Conservation (phyloP, 2,888 invertebrate genomes). For the Halictus ligatus region DNA sequence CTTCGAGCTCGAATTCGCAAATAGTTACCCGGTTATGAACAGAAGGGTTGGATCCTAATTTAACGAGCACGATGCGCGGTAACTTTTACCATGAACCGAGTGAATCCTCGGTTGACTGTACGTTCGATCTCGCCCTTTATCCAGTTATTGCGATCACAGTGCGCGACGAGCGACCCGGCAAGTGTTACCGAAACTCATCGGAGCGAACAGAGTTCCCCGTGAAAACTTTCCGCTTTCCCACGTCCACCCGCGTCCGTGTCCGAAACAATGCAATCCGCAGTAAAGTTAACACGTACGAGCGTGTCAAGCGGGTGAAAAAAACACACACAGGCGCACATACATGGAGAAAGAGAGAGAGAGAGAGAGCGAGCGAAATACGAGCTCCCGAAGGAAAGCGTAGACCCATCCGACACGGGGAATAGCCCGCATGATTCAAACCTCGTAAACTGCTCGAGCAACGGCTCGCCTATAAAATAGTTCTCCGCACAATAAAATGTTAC, state of each 20-base stretch:
- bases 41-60: neutral
- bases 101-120: neutral
- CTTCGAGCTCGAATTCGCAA: neutral
- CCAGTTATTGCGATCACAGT: neutral
- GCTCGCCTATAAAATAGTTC: constrained; percentile 44
- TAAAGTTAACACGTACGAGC: constrained; percentile 20
- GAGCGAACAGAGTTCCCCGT: neutral
- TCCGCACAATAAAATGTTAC: constrained; percentile 58
- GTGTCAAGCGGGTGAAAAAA: neutral
- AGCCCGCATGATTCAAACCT: constrained; percentile 41
- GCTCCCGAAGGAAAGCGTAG: neutral
- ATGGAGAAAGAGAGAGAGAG: no score
- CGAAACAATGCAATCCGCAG: constrained; percentile 32
- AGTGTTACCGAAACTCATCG: neutral
- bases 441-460: constrained; percentile 43
- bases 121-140: neutral
- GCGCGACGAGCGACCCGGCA: neutral
- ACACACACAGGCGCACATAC: neutral
- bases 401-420: constrained; percentile 20
- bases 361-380: neutral
- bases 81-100: neutral
- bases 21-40: neutral
- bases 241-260: neutral
- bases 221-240: neutral
- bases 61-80: neutral